Base-by-base conservation (phyloP, 2,888 invertebrate genomes). In the Xestia sexstrigata region DNA sequence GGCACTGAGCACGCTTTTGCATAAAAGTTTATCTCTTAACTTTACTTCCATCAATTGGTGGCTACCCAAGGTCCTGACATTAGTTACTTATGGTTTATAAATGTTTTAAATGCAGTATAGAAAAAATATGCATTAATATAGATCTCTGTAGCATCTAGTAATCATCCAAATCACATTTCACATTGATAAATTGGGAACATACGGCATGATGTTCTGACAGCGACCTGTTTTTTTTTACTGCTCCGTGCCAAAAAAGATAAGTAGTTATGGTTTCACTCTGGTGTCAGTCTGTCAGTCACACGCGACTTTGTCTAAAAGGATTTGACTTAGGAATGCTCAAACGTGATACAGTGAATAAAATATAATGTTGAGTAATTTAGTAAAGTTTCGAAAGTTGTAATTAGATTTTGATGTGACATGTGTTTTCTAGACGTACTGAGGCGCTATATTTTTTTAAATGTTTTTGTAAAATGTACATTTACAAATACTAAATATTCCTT, bases 221-320 rank as follows among this genome's bases (percentile, higher is more conserved):
- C 39, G 20, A 42, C 13, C 45, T 7, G 23, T 23, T 30, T 49
- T 60, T 23, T 69, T 66, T 78, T 26, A 60, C 52, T 5, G 3
- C n/a, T 13, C 23, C 17, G 26, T 55, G 74, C n/a, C 66, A 79
- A 47, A 45, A 39, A 42, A 63, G 23, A 30, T n/a, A 42, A 2
- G 6, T 35, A 45, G 30, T 52, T 66, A 49, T 66, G 26, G 42
- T 67, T 67, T 67, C 67, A 73, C 8, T 67, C 66, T 0, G 13
- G 7, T 55, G 35, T 74, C 67, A 79, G n/a, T 6, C 30, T 67
- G 52, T 79, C 79, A 45, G n/a, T 49, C 72, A 58, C 30, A 20
- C 13, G 23, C 7, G 17, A 26, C 13, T 20, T 39, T 11, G 1
- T 26, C 13, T 35, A 9, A 66, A 52, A 62, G 3, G 26, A 45